Conservation (phyloP, 1,140 invertebrate species). For the Ganaspis sp. region DNA sequence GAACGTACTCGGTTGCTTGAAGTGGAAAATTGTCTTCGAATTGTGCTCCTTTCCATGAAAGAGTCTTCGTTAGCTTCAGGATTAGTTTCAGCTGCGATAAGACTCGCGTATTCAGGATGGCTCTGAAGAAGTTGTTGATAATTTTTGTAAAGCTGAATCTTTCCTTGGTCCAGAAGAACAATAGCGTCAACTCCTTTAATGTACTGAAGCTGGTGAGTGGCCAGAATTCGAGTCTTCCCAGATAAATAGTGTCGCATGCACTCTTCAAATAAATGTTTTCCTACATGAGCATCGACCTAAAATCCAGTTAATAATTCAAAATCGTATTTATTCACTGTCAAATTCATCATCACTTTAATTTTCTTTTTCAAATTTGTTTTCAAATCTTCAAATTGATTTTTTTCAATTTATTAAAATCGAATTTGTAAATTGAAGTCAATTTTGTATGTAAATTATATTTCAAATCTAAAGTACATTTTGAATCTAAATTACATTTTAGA, state of each 20-base stretch:
- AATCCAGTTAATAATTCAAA: slow-evolving; percentile 25
- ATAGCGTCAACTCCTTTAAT: slow-evolving; percentile 87
- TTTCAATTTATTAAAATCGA: too few relatives aligned
- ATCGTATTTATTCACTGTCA: too few relatives aligned
- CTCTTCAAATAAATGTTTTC: slow-evolving; percentile 83
- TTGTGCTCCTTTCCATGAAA: slow-evolving; percentile 56
- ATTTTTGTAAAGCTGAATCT: slow-evolving; percentile 69
- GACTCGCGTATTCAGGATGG: slow-evolving; percentile 66
- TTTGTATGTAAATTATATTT: too few relatives aligned
- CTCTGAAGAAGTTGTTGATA: slow-evolving; percentile 77
- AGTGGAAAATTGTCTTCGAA: slow-evolving; percentile 66
- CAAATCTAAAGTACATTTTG: too few relatives aligned
- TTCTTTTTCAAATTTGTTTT: neutral
- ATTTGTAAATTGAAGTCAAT: too few relatives aligned
- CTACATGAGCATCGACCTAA: slow-evolving; percentile 83
- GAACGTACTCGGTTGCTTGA: slow-evolving; percentile 66
- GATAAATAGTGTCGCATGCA: slow-evolving; percentile 78
- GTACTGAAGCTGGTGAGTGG: slow-evolving; percentile 93
- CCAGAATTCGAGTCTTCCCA: slow-evolving; percentile 82
- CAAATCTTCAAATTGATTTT: slow-evolving; percentile 1
- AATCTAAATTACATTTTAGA: too few relatives aligned
- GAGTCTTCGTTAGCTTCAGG: slow-evolving; percentile 67
- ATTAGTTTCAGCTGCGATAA: slow-evolving; percentile 64
- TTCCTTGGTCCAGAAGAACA: slow-evolving; percentile 86
- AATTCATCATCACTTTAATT: too few relatives aligned